phyloP scores from a whole-genome alignment of 2,888 invertebrate genomes.

The Coelogynopora nodosa region DNA sequence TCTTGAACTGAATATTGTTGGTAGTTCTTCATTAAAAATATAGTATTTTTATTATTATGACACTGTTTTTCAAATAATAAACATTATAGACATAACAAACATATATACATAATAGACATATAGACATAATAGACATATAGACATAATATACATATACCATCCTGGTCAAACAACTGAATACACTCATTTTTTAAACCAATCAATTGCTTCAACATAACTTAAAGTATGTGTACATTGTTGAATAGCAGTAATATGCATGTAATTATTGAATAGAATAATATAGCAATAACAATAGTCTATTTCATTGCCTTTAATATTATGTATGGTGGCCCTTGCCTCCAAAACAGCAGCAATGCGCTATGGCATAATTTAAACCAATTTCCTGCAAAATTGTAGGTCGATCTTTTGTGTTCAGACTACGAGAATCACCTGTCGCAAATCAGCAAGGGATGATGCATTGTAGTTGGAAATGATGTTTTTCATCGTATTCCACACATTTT shows the following conservation, averaged over 20 bases:
- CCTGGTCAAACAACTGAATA: too few relatives aligned
- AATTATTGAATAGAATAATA: background rate
- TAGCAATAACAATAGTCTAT: background rate
- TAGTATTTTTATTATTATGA: too few relatives aligned
- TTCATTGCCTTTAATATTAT: constrained; percentile 27
- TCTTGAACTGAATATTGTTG: too few relatives aligned
- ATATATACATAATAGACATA: too few relatives aligned
- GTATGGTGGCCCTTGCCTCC: constrained; percentile 27
- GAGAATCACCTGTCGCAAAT: constrained; percentile 27
- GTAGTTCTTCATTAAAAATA: too few relatives aligned
- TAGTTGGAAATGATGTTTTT: constrained; percentile 11
- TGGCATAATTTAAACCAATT: constrained; percentile 19
- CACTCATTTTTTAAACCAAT: constrained; percentile 23
- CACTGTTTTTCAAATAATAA: too few relatives aligned
- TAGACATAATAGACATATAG: too few relatives aligned
- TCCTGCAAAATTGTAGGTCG: background rate
- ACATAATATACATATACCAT: too few relatives aligned
- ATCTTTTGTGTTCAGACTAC: constrained; percentile 9
- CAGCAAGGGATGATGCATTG: constrained; percentile 5
- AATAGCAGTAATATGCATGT: background rate
- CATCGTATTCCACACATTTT: constrained; percentile 33
- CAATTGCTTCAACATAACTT: constrained; percentile 9
- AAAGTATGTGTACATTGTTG: constrained; percentile 3
- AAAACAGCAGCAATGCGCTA: constrained; percentile 5
- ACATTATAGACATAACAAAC: too few relatives aligned